Evolutionary conservation across 2,888 invertebrate species (phyloP), one percentile per base, ranked within the genome.

Genomic region (Junonia oenone): DNA sequence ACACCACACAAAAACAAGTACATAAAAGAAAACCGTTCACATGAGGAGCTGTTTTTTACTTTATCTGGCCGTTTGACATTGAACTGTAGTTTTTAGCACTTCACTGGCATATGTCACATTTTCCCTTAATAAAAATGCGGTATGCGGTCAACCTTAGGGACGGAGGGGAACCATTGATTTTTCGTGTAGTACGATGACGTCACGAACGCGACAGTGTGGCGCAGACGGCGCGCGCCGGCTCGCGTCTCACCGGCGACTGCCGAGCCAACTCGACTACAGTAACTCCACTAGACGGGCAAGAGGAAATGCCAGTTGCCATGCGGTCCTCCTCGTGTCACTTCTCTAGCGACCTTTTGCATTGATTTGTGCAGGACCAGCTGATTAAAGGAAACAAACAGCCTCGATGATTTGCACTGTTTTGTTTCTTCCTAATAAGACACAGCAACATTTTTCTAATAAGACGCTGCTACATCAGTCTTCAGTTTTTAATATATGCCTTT

Each of bases 61-160:
- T 63, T 58, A 58, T 63, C 62, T 62, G 68, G 69, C 67, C 70
- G 69, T 71, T 70, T 66, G 68, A 69, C 63, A 69, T 64, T 54
- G 67, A 65, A 69, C 67, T 60, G 71, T 56, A 59, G 56, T 61
- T 59, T 80, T 62, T 71, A 76, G 66, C 83, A 86, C 84, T 82
- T 76, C 87, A 88, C 88, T 81, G 56, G 78, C 89, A 89, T 88
- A 81, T 71, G 75, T 64, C 79, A 82, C 85, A 85, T 88, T 89
- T 89, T 88, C 82, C 64, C 72, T 56, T 66, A 58, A 72, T 56
- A 83, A 85, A 89, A 89, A 88, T 90, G 89, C 89, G 87, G 86
- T 86, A 89, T 89, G 89, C 89, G 83, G 82, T 76, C 76, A 83
- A 87, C 85, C 85, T 86, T 77, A 76, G 73, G 65, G 73, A 72